Evolutionary conservation across 2,797 vertebrate species (phyloP), one percentile per base, ranked within the genome.

Genomic region (Clarias laeviceps): DNA sequence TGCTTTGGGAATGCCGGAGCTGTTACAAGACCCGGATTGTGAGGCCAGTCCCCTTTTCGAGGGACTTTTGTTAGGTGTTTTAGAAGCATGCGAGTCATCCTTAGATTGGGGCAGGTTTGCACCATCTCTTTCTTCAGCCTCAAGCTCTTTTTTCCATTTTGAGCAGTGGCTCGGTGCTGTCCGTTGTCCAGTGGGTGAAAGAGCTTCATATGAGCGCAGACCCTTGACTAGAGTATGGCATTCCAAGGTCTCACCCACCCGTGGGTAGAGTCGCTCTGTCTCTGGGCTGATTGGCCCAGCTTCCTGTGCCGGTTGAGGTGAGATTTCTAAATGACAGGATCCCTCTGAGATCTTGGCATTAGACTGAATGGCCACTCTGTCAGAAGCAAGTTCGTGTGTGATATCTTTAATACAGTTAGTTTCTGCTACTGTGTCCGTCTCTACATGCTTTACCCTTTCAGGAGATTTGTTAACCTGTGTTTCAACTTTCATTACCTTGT

Each of bases 101-200:
- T 95, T 95, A 78, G 90, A 88, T 37, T 89, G 62, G 0, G 80
- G 82, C 65, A 91, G 90, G 68, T 68, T 87, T 1, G 88, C 45
- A n/a, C 86, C 82, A 4, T 86, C 74, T 66, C 91, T 88, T 5
- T 92, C 92, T 85, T 93, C 93, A 4, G 88, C 91, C 78, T 94
- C 93, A 61, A 93, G 92, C 89, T 96, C 96, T 89, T 95, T 96
- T 87, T 92, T 95, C 96, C 96, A 97, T 88, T 97, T 97, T 78
- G 96, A 96, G 88, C 96, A 97, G 61, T 94, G 96, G 89, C 91
- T 95, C 0, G 93, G 92, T 0, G 92, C 32, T 0, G 94, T 92
- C 81, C 94, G 91, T 15, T 93, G 93, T 69, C 93, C 69, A 4
- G 92, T 87, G 4, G 93, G 88, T 18, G 94, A 92, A 76, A 94